A percentile compares a stretch with the other conserved stretches of the same genome.
Evolutionary conservation across 2,888 invertebrate species (phyloP).

Genomic region (Torymus auratus): DNA sequence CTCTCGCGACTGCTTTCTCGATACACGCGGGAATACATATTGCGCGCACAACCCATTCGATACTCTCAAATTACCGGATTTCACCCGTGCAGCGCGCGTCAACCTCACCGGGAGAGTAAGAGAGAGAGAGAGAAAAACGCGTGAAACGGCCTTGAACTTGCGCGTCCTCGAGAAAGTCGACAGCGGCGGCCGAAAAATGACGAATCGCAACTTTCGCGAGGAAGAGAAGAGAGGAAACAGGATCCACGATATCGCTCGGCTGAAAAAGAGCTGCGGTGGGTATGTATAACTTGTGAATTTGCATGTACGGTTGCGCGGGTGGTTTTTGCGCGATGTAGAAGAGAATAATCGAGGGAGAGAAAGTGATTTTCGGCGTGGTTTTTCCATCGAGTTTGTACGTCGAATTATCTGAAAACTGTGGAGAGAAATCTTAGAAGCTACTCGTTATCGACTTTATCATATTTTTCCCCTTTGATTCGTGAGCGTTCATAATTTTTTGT

Average conservation of each 20-base stretch:
- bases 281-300: background rate
- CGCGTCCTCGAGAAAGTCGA: background rate
- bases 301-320: background rate
- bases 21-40: too few relatives aligned
- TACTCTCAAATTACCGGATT: slow-evolving; percentile 8
- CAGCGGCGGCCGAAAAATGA: slow-evolving; percentile 15
- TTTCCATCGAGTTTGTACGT: background rate
- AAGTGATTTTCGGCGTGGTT: background rate
- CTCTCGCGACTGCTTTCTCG: too few relatives aligned
- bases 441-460: too few relatives aligned
- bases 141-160: slow-evolving; percentile 48
- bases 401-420: too few relatives aligned
- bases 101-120: background rate
- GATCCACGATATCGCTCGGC: background rate
- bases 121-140: background rate
- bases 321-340: background rate
- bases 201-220: slow-evolving; percentile 27
- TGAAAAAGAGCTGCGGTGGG: background rate
- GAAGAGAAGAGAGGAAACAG: slow-evolving; percentile 14
- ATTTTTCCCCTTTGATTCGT: too few relatives aligned
- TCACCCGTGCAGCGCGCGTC: slow-evolving; percentile 1
- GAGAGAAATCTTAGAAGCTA: too few relatives aligned
- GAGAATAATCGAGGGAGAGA: background rate
- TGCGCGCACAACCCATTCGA: background rate
- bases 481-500: too few relatives aligned